Conservation (phyloP, 2,797 vertebrate species). For the Nasua narica region DNA sequence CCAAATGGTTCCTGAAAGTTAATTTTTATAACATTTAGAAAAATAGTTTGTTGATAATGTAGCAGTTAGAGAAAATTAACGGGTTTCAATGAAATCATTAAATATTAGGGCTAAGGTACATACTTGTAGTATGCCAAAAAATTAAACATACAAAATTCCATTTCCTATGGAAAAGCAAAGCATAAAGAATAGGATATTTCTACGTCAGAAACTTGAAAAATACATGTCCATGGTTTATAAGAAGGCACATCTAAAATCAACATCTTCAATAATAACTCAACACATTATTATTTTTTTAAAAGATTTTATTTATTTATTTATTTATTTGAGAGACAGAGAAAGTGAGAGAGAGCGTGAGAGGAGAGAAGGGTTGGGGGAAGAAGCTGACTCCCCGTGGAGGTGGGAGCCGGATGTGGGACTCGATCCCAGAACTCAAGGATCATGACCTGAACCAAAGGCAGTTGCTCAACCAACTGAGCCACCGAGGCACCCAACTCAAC, state of each 20-base stretch:
- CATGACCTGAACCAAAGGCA: too few relatives aligned
- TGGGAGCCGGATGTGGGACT: too few relatives aligned
- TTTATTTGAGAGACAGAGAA: too few relatives aligned
- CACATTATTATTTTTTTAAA: too few relatives aligned
- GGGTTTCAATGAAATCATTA: neutral
- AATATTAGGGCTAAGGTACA: constrained; percentile 33
- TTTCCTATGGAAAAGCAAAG: constrained; percentile 60
- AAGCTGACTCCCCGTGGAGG: too few relatives aligned
- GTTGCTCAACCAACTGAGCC: too few relatives aligned
- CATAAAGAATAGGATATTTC: neutral
- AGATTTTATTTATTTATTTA: too few relatives aligned
- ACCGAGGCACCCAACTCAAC: too few relatives aligned
- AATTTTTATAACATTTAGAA: constrained; percentile 44
- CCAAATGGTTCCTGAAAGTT: constrained; percentile 67
- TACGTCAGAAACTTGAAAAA: constrained; percentile 26
- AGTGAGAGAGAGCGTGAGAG: too few relatives aligned
- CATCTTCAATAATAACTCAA: neutral
- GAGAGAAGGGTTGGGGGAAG: too few relatives aligned
- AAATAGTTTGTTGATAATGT: neutral
- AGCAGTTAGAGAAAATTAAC: constrained; percentile 2
- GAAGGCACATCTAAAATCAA: neutral
- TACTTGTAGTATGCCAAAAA: constrained; percentile 66
- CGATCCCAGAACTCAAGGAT: too few relatives aligned
- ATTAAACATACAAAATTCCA: constrained; percentile 39
- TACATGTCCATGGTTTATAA: constrained; percentile 1